Conservation (phyloP, 2,888 invertebrate species). For the Leptura quadrifasciata region DNA sequence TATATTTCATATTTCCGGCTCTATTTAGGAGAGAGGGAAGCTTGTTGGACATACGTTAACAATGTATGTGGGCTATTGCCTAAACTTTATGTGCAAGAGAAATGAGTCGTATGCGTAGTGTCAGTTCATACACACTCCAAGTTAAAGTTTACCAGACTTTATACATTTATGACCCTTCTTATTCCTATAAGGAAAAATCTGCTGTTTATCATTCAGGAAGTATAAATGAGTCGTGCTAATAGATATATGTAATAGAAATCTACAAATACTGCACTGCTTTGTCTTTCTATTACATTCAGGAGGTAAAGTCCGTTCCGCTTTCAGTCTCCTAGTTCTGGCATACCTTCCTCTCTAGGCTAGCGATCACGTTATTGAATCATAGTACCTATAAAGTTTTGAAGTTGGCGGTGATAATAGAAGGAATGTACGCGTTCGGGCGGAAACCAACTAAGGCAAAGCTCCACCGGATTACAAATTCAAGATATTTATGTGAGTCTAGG, state of each 20-base stretch:
- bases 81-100: no score
- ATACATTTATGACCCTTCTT: no score
- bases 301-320: slow-evolving; percentile 2
- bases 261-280: background rate
- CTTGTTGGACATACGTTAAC: no score
- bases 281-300: background rate
- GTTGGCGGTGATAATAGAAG: slow-evolving; percentile 66
- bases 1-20: no score
- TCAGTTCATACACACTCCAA: no score
- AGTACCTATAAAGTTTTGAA: slow-evolving; percentile 41
- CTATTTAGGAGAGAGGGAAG: no score
- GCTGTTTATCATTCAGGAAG: no score
- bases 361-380: slow-evolving; percentile 57
- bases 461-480: slow-evolving; percentile 71
- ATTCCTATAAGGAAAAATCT: no score
- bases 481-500: slow-evolving; percentile 73
- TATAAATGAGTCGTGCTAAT: background rate
- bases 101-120: no score
- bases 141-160: no score
- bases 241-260: background rate
- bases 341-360: slow-evolving; percentile 38
- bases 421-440: slow-evolving; percentile 70
- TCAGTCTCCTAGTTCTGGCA: background rate
- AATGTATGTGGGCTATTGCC: no score
- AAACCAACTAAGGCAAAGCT: slow-evolving; percentile 64